These are phyloP conservation scores for Momotus momota DNA, from an alignment of 2,797 vertebrate genomes.

Conservation along the genomic window DNA sequence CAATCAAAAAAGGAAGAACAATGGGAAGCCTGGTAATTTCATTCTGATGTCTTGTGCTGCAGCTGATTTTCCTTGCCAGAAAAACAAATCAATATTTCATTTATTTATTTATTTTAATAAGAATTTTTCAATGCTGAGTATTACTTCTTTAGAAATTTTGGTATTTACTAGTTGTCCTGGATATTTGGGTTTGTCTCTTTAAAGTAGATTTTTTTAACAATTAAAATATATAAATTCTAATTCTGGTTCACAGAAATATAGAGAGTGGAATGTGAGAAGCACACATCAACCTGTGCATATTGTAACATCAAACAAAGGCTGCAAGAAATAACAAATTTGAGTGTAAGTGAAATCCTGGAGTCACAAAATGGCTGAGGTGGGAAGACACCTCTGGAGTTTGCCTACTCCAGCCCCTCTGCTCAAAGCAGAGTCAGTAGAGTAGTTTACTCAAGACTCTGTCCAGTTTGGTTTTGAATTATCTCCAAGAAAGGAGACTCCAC, in stretches of 20 bases:
- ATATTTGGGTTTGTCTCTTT: neutral
- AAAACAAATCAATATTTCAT: neutral
- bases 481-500: neutral
- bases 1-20: neutral
- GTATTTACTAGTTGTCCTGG: neutral
- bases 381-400: neutral
- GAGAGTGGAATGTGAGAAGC: neutral
- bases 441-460: neutral
- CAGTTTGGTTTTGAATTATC: neutral
- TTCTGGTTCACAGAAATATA: neutral
- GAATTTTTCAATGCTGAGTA: neutral
- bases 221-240: neutral
- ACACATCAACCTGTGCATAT: neutral
- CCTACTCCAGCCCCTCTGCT: neutral
- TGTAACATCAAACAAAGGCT: neutral
- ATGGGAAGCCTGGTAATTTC: neutral
- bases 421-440: neutral
- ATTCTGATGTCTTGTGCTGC: neutral
- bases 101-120: neutral
- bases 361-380: accelerated
- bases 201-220: neutral
- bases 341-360: neutral
- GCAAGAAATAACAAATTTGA: neutral
- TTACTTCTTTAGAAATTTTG: neutral
- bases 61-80: neutral